Evolutionary conservation across 2,888 invertebrate genomes (phyloP).

Genomic region (Stenodema calcarata): DNA sequence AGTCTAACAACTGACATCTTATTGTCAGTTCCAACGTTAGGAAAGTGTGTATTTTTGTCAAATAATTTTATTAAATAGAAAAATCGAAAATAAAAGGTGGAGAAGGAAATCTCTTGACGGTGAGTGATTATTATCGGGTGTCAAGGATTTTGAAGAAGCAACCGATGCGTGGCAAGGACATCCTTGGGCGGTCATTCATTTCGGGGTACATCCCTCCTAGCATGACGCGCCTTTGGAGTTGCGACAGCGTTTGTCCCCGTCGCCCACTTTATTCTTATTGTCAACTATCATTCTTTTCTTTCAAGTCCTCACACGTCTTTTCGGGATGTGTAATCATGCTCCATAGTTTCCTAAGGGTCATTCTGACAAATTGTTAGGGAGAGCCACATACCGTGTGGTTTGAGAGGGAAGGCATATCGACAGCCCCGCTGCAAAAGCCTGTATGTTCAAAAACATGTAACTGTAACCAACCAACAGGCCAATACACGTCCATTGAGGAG

Average conservation of each 20-base stretch:
- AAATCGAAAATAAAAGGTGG: background rate
- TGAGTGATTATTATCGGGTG: background rate
- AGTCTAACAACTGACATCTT: too few species aligned
- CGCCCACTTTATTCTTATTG: background rate
- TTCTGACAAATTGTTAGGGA: background rate
- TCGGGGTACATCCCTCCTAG: slow-evolving; percentile 9
- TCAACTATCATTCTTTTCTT: background rate
- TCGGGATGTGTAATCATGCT: background rate
- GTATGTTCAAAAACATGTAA: too few species aligned
- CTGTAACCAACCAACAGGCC: too few species aligned
- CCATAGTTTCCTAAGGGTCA: background rate
- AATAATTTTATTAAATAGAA: too few species aligned
- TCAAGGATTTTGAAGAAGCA: background rate
- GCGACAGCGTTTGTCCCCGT: background rate
- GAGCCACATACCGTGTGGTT: too few species aligned
- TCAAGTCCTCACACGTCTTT: background rate
- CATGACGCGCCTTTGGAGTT: background rate
- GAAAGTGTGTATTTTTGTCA: too few species aligned
- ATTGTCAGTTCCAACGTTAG: too few species aligned
- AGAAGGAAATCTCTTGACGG: background rate
- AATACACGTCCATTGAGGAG: too few species aligned
- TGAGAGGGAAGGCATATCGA: too few species aligned
- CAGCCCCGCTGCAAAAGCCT: too few species aligned
- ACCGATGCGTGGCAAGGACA: slow-evolving; percentile 28
- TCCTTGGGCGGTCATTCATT: background rate